Evolutionary conservation across 2,113 vertebrate species (phyloP), one percentile per base, ranked within the genome.

Genomic region (Alaudala cheleensis): DNA sequence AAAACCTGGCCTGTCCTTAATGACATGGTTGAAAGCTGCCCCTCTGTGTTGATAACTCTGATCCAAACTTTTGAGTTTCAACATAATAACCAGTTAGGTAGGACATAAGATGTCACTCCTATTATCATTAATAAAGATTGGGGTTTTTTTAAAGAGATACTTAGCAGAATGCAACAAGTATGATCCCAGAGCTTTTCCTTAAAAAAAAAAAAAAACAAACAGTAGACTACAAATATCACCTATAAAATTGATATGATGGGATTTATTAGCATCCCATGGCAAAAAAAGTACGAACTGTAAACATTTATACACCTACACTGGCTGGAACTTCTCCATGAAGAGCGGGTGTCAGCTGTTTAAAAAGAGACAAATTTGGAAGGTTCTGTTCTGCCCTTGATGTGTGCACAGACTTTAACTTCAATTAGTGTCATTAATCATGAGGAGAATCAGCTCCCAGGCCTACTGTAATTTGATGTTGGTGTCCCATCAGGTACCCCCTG

Each of bases 371-470:
- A 92, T 61, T 47, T 76, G 61, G 82, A 96, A 95, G 40, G 44
- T 76, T 95, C 81, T 16, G 17, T 81, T 88, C 72, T 81, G 69
- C 77, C 84, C 89, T 88, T 94, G 79, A 70, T 64, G 34, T 26
- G 57, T 31, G 62, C n/a, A 3, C 91, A 96, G 88, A 81, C 54
- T 93, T 79, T 89, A 86, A 79, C 67, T 86, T 91, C 93, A 96
- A 96, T 96, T 95, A 95, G 14, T 39, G 60, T 67, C 85, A 95
- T 97, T 96, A 96, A 96, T 96, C 95, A 97, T 53, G 83, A 92
- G 31, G 44, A 71, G 65, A 94, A 67, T 14, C 22, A 5, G 90
- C 56, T 94, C 73, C 74, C 83, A 57, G 86, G 70, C 66, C 79
- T 82, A 77, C 47, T 0, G 0, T n/a, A 80, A 95, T 84, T 61